Base-by-base conservation (phyloP, 1,140 invertebrate species). In the Eumaeus atala region DNA sequence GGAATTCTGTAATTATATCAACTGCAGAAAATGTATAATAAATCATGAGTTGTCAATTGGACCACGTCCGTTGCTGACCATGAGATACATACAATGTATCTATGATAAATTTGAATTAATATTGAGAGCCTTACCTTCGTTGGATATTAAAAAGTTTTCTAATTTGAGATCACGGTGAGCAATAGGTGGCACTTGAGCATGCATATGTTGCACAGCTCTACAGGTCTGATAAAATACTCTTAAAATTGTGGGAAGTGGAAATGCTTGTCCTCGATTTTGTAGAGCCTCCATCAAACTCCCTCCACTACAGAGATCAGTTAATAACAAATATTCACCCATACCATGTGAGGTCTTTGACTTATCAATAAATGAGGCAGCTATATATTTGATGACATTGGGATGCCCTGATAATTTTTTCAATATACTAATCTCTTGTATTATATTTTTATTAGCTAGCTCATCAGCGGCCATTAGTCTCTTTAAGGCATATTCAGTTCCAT, bases 131-230 rank as follows among this genome's bases (percentile, higher is more conserved):
- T 61, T 70, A 90, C 89, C 87, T 90, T 90, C 75, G 86, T 81
- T 87, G 12, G 85, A 87, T 70, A 88, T 88, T 64, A 90, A 70
- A 61, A 93, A 90, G 86, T 92, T 92, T 74, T 92, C 90, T 82
- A 96, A 89, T 84, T 97, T 97, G 61, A 98, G 92, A 90, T 99
- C 98, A 70, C 97, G 89, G 88, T 99, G 97, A 42, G 95, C 92
- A 55, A 99, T 93, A 3, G 97, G 94, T 9, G 96, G 95, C 47
- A 91, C 89, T 84, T 97, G 96, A 48, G 88, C 91, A 77, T 99
- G 98, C 94, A 99, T 95, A 79, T 98, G 95, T 64, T 96, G 92
- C 8, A 99, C 94, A 21, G 97, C 95, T 61, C 90, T 90, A 62
- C 95, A 95, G 52, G 94, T 93, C 87, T 98, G 96, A 87, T 97